Percentiles rank a stretch among this genome's conserved stretches.
Conservation (phyloP, 2,113 vertebrate species). For the Sminthopsis crassicaudata region DNA sequence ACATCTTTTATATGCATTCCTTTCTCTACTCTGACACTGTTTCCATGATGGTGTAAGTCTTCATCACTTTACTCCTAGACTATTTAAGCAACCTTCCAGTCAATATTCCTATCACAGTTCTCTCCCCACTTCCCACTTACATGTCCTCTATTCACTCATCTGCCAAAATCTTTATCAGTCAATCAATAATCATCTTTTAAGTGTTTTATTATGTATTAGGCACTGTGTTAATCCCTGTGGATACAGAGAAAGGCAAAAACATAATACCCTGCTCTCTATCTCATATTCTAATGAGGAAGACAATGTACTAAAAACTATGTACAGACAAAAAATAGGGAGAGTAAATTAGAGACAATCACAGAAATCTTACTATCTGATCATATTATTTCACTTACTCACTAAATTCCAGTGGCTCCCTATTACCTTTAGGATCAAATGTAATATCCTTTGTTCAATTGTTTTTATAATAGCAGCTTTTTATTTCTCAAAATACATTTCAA, state of each 20-base stretch:
- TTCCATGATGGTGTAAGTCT: background rate
- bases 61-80: background rate
- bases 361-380: background rate
- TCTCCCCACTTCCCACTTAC: background rate
- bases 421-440: background rate
- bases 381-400: background rate
- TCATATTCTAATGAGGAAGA: background rate
- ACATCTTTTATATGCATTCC: background rate
- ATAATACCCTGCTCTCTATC: background rate
- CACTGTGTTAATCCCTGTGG: background rate
- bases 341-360: background rate
- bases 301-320: background rate
- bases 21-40: background rate
- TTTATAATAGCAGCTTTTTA: too few species aligned
- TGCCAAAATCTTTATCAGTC: background rate
- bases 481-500: too few species aligned
- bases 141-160: background rate
- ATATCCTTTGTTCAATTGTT: background rate
- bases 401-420: background rate
- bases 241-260: background rate
- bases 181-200: background rate
- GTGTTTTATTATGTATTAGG: background rate
- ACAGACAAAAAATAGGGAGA: background rate
- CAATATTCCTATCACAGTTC: background rate
- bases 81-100: background rate